phyloP scores from a whole-genome alignment of 1,140 invertebrate species.

The Brachionus sp. region DNA sequence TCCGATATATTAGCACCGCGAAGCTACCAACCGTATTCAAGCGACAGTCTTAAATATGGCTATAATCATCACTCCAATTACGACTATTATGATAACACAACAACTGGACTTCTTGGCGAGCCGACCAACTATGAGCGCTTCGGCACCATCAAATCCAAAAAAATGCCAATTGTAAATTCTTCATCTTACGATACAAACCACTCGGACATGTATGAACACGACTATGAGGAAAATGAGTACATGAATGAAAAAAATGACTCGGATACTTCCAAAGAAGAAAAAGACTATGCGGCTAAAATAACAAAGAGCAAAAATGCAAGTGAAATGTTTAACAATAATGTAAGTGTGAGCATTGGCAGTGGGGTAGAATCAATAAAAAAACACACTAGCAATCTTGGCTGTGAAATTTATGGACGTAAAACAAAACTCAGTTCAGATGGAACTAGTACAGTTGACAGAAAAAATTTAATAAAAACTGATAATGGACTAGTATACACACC shows the following conservation, averaged over 20 bases:
- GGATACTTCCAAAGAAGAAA: not conserved
- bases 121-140: not conserved
- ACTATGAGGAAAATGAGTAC: constrained; percentile 26
- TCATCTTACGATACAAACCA: not conserved
- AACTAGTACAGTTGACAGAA: constrained; percentile 10
- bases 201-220: not conserved
- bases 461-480: constrained; percentile 40
- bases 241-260: constrained; percentile 10
- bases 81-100: constrained; percentile 29
- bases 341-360: constrained; percentile 36
- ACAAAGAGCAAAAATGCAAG: constrained; percentile 16
- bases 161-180: not conserved
- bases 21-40: not conserved
- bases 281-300: not conserved
- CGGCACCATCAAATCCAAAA: constrained; percentile 11
- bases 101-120: not conserved
- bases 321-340: constrained; percentile 43
- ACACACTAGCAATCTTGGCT: not conserved
- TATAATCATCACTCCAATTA: not conserved
- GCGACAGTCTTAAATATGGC: not conserved
- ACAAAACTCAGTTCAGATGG: not conserved
- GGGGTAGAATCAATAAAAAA: constrained; percentile 40
- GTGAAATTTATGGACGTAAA: not conserved
- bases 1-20: not conserved
- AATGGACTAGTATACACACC: constrained; percentile 40